Evolutionary conservation across 2,888 invertebrate species (phyloP).

Genomic region (Myathropa florea): DNA sequence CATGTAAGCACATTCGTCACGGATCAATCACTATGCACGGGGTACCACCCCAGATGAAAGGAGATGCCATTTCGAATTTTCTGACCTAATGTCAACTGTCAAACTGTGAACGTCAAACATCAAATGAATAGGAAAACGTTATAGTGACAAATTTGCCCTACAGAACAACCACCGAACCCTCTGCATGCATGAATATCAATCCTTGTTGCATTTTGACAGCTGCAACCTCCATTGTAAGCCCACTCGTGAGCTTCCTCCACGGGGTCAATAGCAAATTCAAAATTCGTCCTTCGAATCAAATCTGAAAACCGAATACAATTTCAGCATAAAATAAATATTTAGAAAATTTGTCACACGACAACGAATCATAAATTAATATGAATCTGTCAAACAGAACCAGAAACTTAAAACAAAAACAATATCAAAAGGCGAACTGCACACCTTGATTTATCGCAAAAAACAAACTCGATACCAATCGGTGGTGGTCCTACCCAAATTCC

Average conservation of each 20-base stretch:
- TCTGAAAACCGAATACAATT: neutral
- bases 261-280: neutral
- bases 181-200: no score
- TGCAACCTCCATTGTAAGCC: no score
- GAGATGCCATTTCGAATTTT: neutral
- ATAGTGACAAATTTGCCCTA: no score
- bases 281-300: neutral
- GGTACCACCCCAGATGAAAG: neutral
- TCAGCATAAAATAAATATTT: constrained; percentile 5
- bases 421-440: constrained; percentile 36
- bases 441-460: constrained; percentile 61
- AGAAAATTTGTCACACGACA: constrained; percentile 46
- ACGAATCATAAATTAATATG: constrained; percentile 66
- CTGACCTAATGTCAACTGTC: neutral
- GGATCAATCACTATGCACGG: neutral
- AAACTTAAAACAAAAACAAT: neutral
- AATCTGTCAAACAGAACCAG: constrained; percentile 50
- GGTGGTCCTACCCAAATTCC: constrained; percentile 69
- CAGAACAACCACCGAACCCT: no score
- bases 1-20: neutral
- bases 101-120: neutral
- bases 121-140: neutral
- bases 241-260: neutral
- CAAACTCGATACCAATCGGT: constrained; percentile 55
- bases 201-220: no score